Conservation (phyloP, 1,140 invertebrate species). For the Eriosoma lanigerum region DNA sequence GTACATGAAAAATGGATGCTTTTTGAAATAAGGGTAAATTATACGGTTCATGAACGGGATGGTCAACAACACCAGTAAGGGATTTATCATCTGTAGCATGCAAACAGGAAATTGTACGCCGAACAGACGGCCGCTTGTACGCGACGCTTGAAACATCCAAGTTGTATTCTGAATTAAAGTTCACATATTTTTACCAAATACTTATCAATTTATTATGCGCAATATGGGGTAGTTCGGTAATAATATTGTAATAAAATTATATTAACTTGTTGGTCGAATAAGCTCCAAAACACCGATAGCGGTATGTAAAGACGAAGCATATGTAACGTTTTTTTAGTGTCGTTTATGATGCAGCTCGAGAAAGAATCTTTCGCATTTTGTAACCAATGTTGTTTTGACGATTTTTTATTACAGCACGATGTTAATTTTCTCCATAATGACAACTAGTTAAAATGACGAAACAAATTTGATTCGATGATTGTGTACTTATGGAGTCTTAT, state of each 20-base stretch:
- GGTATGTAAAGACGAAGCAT: slow-evolving; percentile 79
- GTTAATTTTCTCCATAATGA: slow-evolving; percentile 7
- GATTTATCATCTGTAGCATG: slow-evolving; percentile 85
- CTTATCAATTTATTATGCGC: too few species aligned
- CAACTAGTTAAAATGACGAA: neutral
- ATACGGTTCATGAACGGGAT: slow-evolving; percentile 82
- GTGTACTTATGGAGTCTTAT: too few species aligned
- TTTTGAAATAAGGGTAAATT: slow-evolving; percentile 65
- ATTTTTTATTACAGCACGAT: too few species aligned
- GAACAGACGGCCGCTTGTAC: slow-evolving; percentile 74
- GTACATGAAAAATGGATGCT: slow-evolving; percentile 59
- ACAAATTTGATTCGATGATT: neutral
- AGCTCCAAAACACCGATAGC: slow-evolving; percentile 84
- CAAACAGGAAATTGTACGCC: slow-evolving; percentile 64
- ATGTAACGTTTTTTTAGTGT: slow-evolving; percentile 72
- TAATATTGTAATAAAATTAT: too few species aligned
- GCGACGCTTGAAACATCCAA: slow-evolving; percentile 47
- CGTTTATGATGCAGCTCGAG: slow-evolving; percentile 67
- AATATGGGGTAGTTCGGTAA: too few species aligned
- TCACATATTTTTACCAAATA: too few species aligned
- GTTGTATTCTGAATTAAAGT: slow-evolving; percentile 43
- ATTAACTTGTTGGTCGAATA: slow-evolving; percentile 79
- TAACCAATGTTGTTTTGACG: slow-evolving; percentile 69
- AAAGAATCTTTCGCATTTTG: slow-evolving; percentile 73
- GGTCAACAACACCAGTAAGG: slow-evolving; percentile 78